Percentiles rank a stretch among this genome's conserved stretches.
Evolutionary conservation across 2,888 invertebrate species (phyloP).

Genomic region (Orthosia gothica): DNA sequence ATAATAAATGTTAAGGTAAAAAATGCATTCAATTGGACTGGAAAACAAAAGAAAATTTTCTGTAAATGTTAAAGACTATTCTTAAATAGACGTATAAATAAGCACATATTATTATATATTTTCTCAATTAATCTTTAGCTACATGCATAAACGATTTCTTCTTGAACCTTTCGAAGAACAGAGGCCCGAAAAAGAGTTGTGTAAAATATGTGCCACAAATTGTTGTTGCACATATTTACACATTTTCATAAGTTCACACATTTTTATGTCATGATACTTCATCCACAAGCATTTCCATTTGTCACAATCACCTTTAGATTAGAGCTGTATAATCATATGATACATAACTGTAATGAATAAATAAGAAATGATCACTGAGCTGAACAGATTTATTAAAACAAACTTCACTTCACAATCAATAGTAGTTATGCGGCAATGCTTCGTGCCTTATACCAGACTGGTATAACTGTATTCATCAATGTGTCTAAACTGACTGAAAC

Average conservation of each 20-base stretch:
- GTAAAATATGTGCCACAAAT: too few relatives aligned
- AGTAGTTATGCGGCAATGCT: constrained; percentile 65
- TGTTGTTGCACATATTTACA: not conserved
- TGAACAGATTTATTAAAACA: constrained; percentile 32
- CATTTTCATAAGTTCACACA: constrained; percentile 8
- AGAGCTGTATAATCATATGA: constrained; percentile 18
- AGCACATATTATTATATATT: not conserved
- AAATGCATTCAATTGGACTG: not conserved
- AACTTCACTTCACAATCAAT: constrained; percentile 51
- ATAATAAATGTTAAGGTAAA: constrained; percentile 48
- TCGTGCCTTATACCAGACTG: constrained; percentile 56
- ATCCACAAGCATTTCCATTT: constrained; percentile 39
- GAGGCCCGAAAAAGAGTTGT: too few relatives aligned
- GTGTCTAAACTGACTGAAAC: constrained; percentile 76
- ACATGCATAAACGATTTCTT: not conserved
- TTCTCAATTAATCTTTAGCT: not conserved
- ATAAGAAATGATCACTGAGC: constrained; percentile 14
- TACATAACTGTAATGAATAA: constrained; percentile 16
- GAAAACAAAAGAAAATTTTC: not conserved
- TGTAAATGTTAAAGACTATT: not conserved
- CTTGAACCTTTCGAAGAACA: not conserved
- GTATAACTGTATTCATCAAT: constrained; percentile 65
- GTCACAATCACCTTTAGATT: constrained; percentile 33
- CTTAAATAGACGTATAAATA: not conserved
- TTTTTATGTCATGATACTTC: constrained; percentile 12